A percentile compares a stretch with the other conserved stretches of the same genome.
phyloP scores from a whole-genome alignment of 2,888 invertebrate genomes.

The Clitarchus hookeri region DNA sequence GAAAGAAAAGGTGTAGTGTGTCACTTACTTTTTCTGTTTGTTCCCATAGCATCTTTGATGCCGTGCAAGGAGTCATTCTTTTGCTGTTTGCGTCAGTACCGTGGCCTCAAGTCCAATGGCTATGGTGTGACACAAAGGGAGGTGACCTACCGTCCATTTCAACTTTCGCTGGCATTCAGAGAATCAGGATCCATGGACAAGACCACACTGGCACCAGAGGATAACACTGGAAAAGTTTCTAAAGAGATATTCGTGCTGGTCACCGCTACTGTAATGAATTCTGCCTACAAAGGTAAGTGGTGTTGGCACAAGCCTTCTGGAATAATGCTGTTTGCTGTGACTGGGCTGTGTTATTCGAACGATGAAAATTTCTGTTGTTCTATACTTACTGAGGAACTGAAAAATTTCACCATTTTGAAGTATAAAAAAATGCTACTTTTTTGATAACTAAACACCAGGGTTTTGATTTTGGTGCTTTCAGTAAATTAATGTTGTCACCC shows the following conservation, averaged over 20 bases:
- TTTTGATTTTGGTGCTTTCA: too few species aligned
- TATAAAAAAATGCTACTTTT: too few species aligned
- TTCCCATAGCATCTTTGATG: neutral
- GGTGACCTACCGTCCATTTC: slow-evolving; percentile 71
- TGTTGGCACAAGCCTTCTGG: neutral
- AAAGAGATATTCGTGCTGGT: slow-evolving; percentile 61
- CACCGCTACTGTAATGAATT: slow-evolving; percentile 72
- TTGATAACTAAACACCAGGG: too few species aligned
- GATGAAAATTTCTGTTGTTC: too few species aligned
- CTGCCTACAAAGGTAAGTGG: slow-evolving; percentile 75
- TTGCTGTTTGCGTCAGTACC: slow-evolving; percentile 70
- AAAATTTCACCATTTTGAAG: too few species aligned
- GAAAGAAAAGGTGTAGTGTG: too few species aligned
- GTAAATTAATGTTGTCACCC: too few species aligned
- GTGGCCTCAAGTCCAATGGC: slow-evolving; percentile 62
- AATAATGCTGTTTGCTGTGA: too few species aligned
- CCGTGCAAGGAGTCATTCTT: slow-evolving; percentile 53
- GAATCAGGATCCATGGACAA: slow-evolving; percentile 55
- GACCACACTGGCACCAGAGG: slow-evolving; percentile 50
- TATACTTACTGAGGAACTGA: too few species aligned
- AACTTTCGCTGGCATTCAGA: slow-evolving; percentile 71
- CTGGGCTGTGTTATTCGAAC: too few species aligned
- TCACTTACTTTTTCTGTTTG: neutral
- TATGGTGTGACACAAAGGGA: slow-evolving; percentile 64
- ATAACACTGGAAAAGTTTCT: neutral